Evolutionary conservation across 2,797 vertebrate species (phyloP).

Genomic region (Pangasius krempfi): DNA sequence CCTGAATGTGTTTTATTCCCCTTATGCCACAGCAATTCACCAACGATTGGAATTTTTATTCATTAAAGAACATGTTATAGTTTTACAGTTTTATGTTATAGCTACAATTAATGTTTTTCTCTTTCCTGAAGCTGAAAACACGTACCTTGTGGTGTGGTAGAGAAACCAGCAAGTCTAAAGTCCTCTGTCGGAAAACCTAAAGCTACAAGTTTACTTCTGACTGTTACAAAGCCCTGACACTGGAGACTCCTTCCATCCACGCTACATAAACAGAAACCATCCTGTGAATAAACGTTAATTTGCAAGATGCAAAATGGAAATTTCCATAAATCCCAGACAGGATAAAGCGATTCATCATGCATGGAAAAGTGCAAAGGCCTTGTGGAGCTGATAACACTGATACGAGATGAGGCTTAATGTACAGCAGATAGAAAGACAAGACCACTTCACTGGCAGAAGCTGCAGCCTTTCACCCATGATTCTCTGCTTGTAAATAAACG

Average conservation of each 20-base stretch:
- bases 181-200: not conserved
- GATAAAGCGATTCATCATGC: not conserved
- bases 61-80: not conserved
- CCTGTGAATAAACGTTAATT: not conserved
- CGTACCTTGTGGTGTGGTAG: not conserved
- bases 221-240: not conserved
- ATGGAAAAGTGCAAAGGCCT: not conserved
- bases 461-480: not conserved
- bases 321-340: conserved; percentile 11
- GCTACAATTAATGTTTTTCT: not conserved
- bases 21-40: not conserved
- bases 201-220: not conserved
- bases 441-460: not conserved
- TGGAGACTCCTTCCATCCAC: not conserved
- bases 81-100: too few species aligned
- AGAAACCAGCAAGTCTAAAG: not conserved
- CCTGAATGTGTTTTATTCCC: not conserved
- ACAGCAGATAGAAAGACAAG: not conserved
- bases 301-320: not conserved
- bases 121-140: not conserved
- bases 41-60: not conserved
- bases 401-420: not conserved
- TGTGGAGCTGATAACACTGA: not conserved
- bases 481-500: not conserved
- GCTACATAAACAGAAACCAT: not conserved